Conservation (phyloP, 2,888 invertebrate species). For the Rutpela maculata region DNA sequence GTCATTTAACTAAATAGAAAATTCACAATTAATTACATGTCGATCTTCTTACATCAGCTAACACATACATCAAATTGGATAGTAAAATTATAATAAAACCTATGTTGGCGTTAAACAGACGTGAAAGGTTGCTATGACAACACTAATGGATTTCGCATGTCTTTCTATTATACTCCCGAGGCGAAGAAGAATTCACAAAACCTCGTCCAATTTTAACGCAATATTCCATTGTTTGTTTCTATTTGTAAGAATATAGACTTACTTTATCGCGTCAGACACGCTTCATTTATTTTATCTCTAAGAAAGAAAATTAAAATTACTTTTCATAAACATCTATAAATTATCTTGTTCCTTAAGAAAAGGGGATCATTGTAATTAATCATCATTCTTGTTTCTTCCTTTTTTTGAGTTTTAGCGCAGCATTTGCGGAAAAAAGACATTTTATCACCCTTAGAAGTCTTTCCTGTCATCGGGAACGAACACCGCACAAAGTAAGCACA, state of each 20-base stretch:
- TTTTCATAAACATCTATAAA: slow-evolving; percentile 35
- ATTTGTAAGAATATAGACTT: slow-evolving; percentile 46
- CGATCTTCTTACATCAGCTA: neutral
- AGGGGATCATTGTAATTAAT: slow-evolving; percentile 37
- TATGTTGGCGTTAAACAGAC: slow-evolving; percentile 36
- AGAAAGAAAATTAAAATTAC: slow-evolving; percentile 43
- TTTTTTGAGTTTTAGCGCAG: slow-evolving; percentile 11
- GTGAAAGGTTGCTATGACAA: slow-evolving; percentile 40
- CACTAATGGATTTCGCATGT: slow-evolving; percentile 51
- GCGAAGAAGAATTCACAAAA: slow-evolving; percentile 51
- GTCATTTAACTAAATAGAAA: too few species aligned
- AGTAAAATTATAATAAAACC: slow-evolving; percentile 42
- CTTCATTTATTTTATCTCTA: slow-evolving; percentile 38
- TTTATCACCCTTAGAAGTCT: neutral
- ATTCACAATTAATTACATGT: neutral
- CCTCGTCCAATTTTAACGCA: slow-evolving; percentile 54
- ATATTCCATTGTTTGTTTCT: slow-evolving; percentile 48
- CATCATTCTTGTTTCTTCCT: slow-evolving; percentile 28
- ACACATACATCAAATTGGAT: slow-evolving; percentile 20
- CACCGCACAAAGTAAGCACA: neutral
- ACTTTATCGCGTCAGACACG: slow-evolving; percentile 42
- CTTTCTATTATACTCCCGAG: slow-evolving; percentile 40
- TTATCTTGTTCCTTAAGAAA: slow-evolving; percentile 39
- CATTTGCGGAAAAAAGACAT: neutral
- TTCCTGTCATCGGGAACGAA: neutral